These are phyloP conservation scores for Poicephalus meyeri DNA, from an alignment of 2,113 vertebrate genomes.

Conservation along the genomic window DNA sequence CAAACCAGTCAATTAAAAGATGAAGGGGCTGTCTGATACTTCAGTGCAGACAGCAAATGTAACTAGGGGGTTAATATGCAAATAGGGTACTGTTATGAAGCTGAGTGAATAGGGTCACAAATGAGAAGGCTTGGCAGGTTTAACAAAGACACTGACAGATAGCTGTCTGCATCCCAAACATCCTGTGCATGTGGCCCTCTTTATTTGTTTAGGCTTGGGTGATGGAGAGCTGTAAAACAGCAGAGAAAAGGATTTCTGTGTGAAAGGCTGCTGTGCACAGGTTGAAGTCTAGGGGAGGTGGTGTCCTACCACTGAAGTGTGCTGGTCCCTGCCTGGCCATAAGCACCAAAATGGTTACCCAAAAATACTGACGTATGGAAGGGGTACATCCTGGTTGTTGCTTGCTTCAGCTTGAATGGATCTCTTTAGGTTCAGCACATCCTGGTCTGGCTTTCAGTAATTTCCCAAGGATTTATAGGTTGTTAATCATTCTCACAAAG, in stretches of 20 bases:
- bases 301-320: not conserved
- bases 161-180: not conserved
- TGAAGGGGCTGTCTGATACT: rapidly evolving
- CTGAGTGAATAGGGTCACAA: not conserved
- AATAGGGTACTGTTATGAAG: not conserved
- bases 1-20: not conserved
- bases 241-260: not conserved
- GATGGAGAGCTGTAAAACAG: not conserved
- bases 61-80: rapidly evolving
- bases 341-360: not conserved
- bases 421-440: not conserved
- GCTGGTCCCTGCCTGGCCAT: not conserved
- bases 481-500: not conserved
- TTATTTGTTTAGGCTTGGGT: not conserved
- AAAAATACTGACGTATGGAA: not conserved
- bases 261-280: not conserved
- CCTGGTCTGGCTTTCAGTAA: not conserved
- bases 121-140: not conserved
- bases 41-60: rapidly evolving
- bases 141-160: not conserved
- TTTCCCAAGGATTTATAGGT: not conserved
- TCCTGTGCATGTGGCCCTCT: not conserved
- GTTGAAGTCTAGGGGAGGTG: not conserved
- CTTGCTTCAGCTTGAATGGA: not conserved
- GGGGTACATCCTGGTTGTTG: not conserved